Conservation (phyloP, 1,140 invertebrate species). For the Battus philenor region DNA sequence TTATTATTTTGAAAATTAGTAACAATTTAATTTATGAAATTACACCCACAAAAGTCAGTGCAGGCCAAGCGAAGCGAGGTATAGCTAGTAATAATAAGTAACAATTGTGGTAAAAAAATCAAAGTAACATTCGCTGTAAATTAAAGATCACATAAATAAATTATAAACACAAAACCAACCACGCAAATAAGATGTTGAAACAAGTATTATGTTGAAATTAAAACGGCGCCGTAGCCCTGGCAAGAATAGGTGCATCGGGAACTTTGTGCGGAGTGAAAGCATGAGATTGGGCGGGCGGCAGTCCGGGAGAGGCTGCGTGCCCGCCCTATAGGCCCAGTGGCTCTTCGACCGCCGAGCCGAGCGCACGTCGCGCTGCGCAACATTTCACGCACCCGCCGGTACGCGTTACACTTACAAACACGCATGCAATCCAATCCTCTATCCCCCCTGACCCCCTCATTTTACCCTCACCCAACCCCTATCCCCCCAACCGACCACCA, state of each 20-base stretch:
- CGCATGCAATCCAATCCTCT: conserved; percentile 38
- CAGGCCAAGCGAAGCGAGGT: no score
- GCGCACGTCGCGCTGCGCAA: conserved; percentile 63
- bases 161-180: no score
- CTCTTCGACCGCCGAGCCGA: conserved; percentile 53
- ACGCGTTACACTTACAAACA: conserved; percentile 41
- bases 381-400: conserved; percentile 53
- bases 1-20: no score
- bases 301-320: conserved; percentile 43
- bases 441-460: conserved; percentile 19
- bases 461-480: conserved; percentile 17
- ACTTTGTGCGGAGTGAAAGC: conserved; percentile 28
- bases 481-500: conserved; percentile 16
- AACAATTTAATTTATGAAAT: no score
- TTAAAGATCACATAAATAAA: no score
- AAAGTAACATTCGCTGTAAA: no score
- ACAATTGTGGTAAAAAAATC: no score
- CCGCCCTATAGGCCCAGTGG: conserved; percentile 48
- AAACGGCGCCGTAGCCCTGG: background rate
- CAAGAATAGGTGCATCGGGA: conserved; percentile 16
- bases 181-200: no score
- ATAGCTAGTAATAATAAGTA: no score
- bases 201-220: background rate
- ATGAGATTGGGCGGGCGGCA: conserved; percentile 38
- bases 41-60: no score